A percentile compares a stretch with the other conserved stretches of the same genome.
Conservation (phyloP, 2,113 vertebrate genomes). For the Herpailurus yagouaroundi region DNA sequence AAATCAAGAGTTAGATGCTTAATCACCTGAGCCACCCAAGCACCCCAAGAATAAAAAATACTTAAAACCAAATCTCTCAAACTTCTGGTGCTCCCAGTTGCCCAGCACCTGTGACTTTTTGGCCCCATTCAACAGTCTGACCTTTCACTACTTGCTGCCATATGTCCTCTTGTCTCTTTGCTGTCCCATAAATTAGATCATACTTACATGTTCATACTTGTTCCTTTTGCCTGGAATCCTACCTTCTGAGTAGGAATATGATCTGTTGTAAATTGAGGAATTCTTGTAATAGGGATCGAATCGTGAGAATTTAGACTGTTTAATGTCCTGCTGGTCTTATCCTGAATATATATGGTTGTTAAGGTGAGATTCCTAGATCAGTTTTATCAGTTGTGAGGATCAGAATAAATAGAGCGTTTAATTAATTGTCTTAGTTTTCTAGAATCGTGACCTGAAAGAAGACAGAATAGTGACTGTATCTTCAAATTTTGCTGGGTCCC, state of each 20-base stretch:
- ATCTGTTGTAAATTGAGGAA: neutral
- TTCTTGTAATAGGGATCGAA: neutral
- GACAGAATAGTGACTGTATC: neutral
- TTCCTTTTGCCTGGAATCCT: neutral
- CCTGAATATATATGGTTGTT: neutral
- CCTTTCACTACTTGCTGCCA: neutral
- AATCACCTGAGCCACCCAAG: no score
- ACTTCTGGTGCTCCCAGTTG: neutral
- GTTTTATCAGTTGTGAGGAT: neutral
- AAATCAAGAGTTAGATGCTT: no score
- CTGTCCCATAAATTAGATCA: neutral
- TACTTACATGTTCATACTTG: neutral
- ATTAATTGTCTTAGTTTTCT: slow-evolving; percentile 42
- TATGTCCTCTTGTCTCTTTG: neutral
- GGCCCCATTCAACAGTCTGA: neutral
- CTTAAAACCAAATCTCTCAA: neutral
- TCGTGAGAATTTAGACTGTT: neutral
- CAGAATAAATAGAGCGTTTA: slow-evolving; percentile 14
- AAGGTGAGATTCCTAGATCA: neutral
- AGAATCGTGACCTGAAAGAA: slow-evolving; percentile 11
- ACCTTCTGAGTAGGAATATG: neutral
- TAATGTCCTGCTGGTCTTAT: neutral
- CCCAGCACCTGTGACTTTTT: neutral
- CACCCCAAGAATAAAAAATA: neutral
- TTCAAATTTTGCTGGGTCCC: neutral